phyloP scores from a whole-genome alignment of 2,797 vertebrate genomes.

The Sebastes nivosus region DNA sequence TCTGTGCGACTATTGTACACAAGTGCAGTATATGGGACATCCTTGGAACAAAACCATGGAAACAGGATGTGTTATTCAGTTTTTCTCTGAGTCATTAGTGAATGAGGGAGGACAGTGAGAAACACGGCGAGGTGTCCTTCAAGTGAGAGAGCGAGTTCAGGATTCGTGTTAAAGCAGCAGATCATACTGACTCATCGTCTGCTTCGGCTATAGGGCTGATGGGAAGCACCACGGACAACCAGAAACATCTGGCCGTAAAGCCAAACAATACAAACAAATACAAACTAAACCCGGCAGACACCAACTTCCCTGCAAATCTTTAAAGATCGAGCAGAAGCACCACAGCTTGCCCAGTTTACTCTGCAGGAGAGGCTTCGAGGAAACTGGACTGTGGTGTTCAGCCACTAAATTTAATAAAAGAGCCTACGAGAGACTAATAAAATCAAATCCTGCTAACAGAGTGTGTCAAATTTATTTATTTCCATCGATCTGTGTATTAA shows the following conservation, averaged over 20 bases:
- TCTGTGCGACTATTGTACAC: neutral
- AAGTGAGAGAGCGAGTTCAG: neutral
- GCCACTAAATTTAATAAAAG: neutral
- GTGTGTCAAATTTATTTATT: neutral
- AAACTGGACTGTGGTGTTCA: neutral
- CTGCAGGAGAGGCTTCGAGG: constrained; percentile 2
- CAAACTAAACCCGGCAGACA: constrained; percentile 15
- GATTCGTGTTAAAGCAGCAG: neutral
- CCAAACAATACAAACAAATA: constrained; percentile 42
- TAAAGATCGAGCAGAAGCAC: constrained; percentile 49
- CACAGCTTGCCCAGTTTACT: constrained; percentile 63
- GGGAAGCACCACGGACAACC: constrained; percentile 54
- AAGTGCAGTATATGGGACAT: neutral
- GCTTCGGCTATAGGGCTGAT: constrained; percentile 16
- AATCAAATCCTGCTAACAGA: neutral
- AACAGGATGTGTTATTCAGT: neutral
- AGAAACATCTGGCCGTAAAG: constrained; percentile 62
- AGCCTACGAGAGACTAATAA: neutral
- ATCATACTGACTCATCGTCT: constrained; percentile 53
- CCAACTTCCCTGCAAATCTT: constrained; percentile 3
- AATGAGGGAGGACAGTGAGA: neutral
- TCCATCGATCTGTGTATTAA: neutral
- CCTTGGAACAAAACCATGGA: constrained; percentile 6
- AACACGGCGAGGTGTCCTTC: neutral
- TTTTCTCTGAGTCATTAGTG: constrained; percentile 25